Base-by-base conservation (phyloP, 2,113 vertebrate species). In the Ctenodactylus gundi region DNA sequence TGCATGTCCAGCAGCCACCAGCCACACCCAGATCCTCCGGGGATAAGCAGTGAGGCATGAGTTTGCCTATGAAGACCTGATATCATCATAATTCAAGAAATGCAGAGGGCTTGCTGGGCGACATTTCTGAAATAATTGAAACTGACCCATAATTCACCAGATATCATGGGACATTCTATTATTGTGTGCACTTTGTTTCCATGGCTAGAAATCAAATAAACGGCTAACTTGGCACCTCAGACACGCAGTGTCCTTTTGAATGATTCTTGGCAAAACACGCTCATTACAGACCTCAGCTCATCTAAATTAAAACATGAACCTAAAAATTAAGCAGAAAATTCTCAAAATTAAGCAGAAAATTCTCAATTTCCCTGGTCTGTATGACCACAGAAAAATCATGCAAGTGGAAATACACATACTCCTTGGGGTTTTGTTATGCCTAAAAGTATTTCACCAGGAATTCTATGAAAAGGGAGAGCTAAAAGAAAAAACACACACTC, bases 91-190 rank as follows among this genome's bases (percentile, higher is more conserved):
- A 97, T 77, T 97, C 90, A 97, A 58, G 44, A 94, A 91, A 96
- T 80, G 88, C 57, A 83, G n/a, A 93, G 57, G 46, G 85, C 75
- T 95, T 89, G 90, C 75, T 97, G 70, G 1, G 8, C 13, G 31
- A 95, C 72, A 94, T 83, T 95, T 86, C 86, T 94, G 62, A 96
- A 83, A 97, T 96, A 94, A 97, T 0, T 87, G 88, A 97, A 95
- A 98, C 34, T 88, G 81, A 97, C 73, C 94, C 90, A 92, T 91
- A 97, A 96, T 93, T 98, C 94, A 97, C 85, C 46, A 77, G 58
- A 27, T 94, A 57, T 94, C 85, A 80, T 6, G 75, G 94, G 91
- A 97, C 97, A 97, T 96, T 93, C 96, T 85, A 65, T 81, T 90
- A 58, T n/a, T 93, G 65, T 55, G n/a, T 64, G 86, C 21, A 36